phyloP scores from a whole-genome alignment of 2,888 invertebrate species.

The Elysia crispata region DNA sequence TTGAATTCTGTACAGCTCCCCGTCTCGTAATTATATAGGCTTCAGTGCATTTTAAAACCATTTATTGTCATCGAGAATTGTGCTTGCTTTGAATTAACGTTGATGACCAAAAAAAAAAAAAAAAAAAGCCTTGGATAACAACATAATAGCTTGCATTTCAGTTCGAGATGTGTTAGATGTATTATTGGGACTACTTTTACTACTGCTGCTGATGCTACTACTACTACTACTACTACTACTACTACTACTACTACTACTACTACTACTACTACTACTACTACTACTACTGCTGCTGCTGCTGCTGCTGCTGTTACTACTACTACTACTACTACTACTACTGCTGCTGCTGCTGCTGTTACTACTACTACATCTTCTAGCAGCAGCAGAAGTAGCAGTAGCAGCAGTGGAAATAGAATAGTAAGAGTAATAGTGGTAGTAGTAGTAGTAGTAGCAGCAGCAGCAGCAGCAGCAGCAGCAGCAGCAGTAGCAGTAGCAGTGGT shows the following conservation, averaged over 20 bases:
- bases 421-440: neutral
- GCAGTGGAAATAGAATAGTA: neutral
- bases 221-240: no score
- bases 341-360: neutral
- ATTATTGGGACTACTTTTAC: no score
- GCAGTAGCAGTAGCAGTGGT: conserved; percentile 5
- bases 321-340: neutral
- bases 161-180: no score
- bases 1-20: no score
- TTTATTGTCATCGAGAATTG: no score
- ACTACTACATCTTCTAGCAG: neutral
- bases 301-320: neutral
- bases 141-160: no score
- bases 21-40: no score
- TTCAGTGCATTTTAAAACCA: no score
- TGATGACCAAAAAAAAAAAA: no score
- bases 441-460: neutral
- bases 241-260: neutral
- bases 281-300: neutral
- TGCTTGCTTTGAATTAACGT: no score
- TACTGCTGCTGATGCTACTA: no score
- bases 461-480: neutral
- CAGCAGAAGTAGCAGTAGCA: neutral
- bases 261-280: neutral
- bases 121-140: no score